Conservation (phyloP, 2,113 vertebrate species). For the Austrofundulus limnaeus region DNA sequence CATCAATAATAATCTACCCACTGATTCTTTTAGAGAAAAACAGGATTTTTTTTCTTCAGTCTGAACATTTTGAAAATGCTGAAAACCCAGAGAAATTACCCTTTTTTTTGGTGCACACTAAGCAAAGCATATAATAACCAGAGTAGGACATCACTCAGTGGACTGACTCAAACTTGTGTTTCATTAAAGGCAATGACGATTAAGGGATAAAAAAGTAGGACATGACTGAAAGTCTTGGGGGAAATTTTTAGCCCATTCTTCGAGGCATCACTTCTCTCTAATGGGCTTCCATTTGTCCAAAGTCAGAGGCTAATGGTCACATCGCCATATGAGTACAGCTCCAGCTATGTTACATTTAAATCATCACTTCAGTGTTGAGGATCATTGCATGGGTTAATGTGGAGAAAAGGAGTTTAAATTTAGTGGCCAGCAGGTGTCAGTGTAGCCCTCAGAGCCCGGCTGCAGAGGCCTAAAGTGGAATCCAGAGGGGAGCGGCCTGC, state of each 20-base stretch:
- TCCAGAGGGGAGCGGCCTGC: slow-evolving; percentile 68
- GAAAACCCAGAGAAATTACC: slow-evolving; percentile 13
- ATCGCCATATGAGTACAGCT: slow-evolving; percentile 52
- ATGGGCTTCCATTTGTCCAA: slow-evolving; percentile 53
- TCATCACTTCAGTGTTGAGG: slow-evolving; percentile 29
- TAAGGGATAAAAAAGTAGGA: slow-evolving; percentile 44
- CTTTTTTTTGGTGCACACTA: neutral
- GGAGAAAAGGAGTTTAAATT: neutral
- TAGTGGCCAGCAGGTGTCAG: slow-evolving; percentile 63
- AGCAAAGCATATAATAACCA: slow-evolving; percentile 18
- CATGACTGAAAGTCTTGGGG: slow-evolving; percentile 54
- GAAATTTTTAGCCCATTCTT: slow-evolving; percentile 62
- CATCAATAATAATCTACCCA: slow-evolving; percentile 33
- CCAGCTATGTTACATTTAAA: slow-evolving; percentile 37
- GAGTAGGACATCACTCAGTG: slow-evolving; percentile 43
- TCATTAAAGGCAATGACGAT: slow-evolving; percentile 50
- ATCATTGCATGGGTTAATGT: slow-evolving; percentile 52
- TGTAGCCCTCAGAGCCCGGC: slow-evolving; percentile 45
- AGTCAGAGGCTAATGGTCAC: slow-evolving; percentile 60
- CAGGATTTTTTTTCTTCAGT: neutral
- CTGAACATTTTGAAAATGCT: slow-evolving; percentile 10
- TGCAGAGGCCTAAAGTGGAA: slow-evolving; percentile 44
- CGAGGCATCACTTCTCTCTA: slow-evolving; percentile 54
- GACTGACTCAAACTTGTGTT: slow-evolving; percentile 44
- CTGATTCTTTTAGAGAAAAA: neutral